Conservation (phyloP, 2,797 vertebrate species). For the Eptatretus atami region DNA sequence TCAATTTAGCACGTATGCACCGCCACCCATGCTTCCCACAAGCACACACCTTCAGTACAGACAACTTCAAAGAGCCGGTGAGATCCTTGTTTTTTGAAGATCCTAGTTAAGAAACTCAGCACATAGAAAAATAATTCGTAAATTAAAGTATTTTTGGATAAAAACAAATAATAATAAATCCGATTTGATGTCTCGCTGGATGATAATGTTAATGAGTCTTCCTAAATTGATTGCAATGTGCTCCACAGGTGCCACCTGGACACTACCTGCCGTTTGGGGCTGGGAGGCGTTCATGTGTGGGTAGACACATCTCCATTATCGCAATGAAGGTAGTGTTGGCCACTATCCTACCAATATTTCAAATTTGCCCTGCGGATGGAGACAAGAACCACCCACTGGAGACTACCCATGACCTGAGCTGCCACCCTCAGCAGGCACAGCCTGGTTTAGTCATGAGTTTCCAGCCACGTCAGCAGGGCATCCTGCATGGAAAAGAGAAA, state of each 20-base stretch:
- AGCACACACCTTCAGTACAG: not conserved
- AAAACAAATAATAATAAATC: too few species aligned
- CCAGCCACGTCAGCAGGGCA: too few species aligned
- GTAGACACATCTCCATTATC: not conserved
- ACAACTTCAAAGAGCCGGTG: not conserved
- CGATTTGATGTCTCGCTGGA: too few species aligned
- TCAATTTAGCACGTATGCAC: not conserved
- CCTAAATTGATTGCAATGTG: not conserved
- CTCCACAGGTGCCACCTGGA: not conserved
- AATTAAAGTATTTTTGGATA: too few species aligned
- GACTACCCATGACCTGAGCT: too few species aligned
- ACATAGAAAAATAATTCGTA: too few species aligned
- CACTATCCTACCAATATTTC: not conserved
- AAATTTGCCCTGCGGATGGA: not conserved
- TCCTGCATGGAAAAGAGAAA: too few species aligned
- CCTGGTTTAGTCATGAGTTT: too few species aligned
- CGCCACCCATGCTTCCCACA: not conserved
- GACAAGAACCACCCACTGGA: too few species aligned
- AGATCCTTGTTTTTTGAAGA: not conserved
- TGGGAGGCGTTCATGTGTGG: not conserved
- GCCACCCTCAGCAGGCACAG: too few species aligned
- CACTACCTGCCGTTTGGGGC: not conserved
- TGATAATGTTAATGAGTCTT: too few species aligned
- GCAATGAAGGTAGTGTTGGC: not conserved
- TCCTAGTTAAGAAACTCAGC: not conserved